Base-by-base conservation (phyloP, 2,797 vertebrate genomes). In the Lepilemur ruficaudatus region DNA sequence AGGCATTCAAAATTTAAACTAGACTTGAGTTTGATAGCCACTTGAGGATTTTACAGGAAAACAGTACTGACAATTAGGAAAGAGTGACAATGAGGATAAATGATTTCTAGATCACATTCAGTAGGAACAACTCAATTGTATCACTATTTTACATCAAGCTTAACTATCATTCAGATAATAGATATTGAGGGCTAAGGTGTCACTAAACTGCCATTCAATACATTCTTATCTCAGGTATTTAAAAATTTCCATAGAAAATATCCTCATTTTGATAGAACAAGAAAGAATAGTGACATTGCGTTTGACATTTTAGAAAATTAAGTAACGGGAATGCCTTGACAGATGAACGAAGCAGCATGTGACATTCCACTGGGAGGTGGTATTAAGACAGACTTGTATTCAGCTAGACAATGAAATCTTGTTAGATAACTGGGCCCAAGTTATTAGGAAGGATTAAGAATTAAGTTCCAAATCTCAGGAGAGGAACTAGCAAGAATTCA, bases 271-370 rank as follows among this genome's bases (percentile, higher is more conserved):
- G 41, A 67, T 91, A 82, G 38, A 94, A 89, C 48, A 63, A 87
- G 32, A 89, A 93, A 88, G 22, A 92, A 95, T 30, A 83, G 41
- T 81, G 79, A 83, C 35, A 48, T n/a, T 38, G 79, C 87, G 12
- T 91, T 87, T 95, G 88, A 89, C 86, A 76, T 93, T 96, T 97
- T 86, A 80, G 63, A 96, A 96, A 93, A 80, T 97, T 91, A 96
- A 91, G 43, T 79, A 93, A 80, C 67, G 43, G 14, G 38, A 28
- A 86, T 87, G 7, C 43, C 25, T 43, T 96, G 78, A 75, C 75
- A 96, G 76, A 89, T 80, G 73, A 96, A 67, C 14, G 82, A 50
- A 96, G 15, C 38, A 91, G 48, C 25, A 28, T 90, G 50, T 55
- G 59, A 43, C 20, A 76, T 55, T 95, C 83, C 52, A 72, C n/a